A percentile compares a stretch with the other conserved stretches of the same genome.
Evolutionary conservation across 1,140 invertebrate species (phyloP).

Genomic region (Tribolium madens): DNA sequence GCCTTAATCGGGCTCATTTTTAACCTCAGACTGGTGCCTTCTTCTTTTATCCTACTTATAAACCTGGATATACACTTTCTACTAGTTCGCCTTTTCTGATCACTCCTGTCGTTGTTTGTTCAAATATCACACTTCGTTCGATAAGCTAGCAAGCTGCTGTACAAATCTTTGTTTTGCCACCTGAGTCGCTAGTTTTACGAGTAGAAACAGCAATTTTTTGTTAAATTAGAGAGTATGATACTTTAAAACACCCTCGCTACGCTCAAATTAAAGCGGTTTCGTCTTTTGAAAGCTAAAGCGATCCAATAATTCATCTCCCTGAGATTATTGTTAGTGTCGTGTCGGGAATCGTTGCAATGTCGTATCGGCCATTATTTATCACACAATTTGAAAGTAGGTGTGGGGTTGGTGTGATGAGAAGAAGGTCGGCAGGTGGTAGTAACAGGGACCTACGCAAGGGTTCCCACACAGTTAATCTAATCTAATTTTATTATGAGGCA

Average conservation of each 20-base stretch:
- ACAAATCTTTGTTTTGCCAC: too few relatives aligned
- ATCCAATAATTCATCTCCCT: conserved; percentile 39
- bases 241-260: neutral
- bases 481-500: conserved; percentile 38
- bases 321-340: conserved; percentile 28
- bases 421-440: conserved; percentile 25
- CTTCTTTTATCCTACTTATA: conserved; percentile 12
- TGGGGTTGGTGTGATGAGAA: conserved; percentile 14
- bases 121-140: conserved; percentile 32
- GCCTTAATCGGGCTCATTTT: conserved; percentile 56
- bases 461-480: conserved; percentile 33
- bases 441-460: conserved; percentile 17
- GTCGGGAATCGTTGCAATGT: conserved; percentile 14
- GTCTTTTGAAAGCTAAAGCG: neutral
- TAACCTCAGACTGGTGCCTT: conserved; percentile 42
- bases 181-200: too few relatives aligned
- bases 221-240: neutral
- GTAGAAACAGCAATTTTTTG: too few relatives aligned
- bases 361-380: conserved; percentile 38
- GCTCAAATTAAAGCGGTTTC: conserved; percentile 29
- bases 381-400: conserved; percentile 34
- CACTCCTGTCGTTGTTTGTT: conserved; percentile 33
- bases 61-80: conserved; percentile 9
- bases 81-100: conserved; percentile 21
- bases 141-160: conserved; percentile 32